Evolutionary conservation across 2,888 invertebrate species (phyloP).

Genomic region (Frankliniella intonsa): DNA sequence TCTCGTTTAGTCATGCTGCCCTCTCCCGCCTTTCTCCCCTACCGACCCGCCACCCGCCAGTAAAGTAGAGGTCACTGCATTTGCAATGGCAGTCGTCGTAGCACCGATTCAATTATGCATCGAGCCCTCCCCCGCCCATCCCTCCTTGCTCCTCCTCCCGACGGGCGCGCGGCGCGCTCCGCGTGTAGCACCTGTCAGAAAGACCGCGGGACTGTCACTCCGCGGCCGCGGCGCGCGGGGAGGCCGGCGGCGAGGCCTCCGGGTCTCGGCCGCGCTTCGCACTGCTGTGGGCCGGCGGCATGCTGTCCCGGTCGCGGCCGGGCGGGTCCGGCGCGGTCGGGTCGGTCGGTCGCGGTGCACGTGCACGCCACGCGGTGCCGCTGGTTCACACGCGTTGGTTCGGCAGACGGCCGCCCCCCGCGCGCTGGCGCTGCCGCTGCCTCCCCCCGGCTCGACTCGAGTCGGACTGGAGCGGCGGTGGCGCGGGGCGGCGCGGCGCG

Average conservation of each 20-base stretch:
- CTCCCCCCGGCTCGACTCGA: conserved; percentile 24
- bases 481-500: too few relatives aligned
- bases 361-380: too few relatives aligned
- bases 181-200: too few relatives aligned
- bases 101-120: too few relatives aligned
- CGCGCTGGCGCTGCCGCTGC: not conserved
- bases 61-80: too few relatives aligned
- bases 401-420: not conserved
- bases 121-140: not conserved
- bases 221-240: too few relatives aligned
- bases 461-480: not conserved
- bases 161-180: not conserved
- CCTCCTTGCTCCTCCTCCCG: not conserved
- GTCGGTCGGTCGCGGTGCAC: not conserved
- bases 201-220: too few relatives aligned
- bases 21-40: not conserved
- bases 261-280: too few relatives aligned
- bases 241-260: too few relatives aligned
- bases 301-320: not conserved
- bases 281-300: too few relatives aligned
- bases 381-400: too few relatives aligned
- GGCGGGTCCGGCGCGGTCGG: not conserved
- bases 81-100: too few relatives aligned
- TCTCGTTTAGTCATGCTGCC: not conserved
- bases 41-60: not conserved